Evolutionary conservation across 2,797 vertebrate species (phyloP).

Genomic region (Rhincodon typus): DNA sequence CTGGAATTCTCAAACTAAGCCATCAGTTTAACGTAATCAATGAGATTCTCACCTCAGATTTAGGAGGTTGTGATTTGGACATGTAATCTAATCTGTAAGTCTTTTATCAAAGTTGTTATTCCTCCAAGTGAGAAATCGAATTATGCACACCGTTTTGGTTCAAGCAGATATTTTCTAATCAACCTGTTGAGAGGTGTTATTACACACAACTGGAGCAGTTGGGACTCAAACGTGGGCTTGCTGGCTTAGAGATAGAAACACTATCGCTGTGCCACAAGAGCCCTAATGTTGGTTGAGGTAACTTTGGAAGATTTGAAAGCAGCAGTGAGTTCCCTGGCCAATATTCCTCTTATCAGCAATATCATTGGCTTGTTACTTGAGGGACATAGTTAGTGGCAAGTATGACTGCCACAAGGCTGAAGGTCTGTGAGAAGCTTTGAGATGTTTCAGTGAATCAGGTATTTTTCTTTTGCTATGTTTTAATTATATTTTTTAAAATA

Average conservation of each 20-base stretch:
- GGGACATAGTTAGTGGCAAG: background rate
- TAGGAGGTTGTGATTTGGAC: background rate
- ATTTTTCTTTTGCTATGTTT: background rate
- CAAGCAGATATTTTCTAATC: no score
- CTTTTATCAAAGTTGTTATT: background rate
- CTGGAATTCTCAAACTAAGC: background rate
- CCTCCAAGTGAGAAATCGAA: background rate
- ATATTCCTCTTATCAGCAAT: background rate
- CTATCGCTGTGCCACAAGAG: no score
- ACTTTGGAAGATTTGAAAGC: background rate
- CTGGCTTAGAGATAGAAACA: no score
- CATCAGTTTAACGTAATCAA: background rate
- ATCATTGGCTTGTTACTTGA: background rate
- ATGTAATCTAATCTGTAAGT: background rate
- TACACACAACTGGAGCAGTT: no score
- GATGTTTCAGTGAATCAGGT: background rate
- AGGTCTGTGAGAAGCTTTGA: background rate
- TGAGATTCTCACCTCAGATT: background rate
- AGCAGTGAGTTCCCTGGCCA: background rate
- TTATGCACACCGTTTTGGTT: no score
- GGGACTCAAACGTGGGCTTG: no score
- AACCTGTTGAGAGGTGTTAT: no score
- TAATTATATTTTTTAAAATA: background rate
- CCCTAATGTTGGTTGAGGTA: background rate
- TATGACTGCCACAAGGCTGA: background rate